Evolutionary conservation across 2,888 invertebrate genomes (phyloP).

Genomic region (Meghimatium bilineatum): DNA sequence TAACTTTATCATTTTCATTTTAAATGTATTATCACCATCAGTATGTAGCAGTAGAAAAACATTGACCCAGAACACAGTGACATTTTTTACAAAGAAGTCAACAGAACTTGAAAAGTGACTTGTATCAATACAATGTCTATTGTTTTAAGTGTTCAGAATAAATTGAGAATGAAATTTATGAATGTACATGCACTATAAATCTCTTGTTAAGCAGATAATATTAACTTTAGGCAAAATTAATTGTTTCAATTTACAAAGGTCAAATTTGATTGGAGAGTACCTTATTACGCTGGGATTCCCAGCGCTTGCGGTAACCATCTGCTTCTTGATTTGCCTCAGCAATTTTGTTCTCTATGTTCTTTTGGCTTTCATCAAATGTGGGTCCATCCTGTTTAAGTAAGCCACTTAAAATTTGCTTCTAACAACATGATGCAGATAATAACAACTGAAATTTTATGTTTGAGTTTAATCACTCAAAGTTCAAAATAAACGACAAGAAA

Average conservation of each 20-base stretch:
- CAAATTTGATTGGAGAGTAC: constrained; percentile 3
- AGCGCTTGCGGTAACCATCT: constrained; percentile 38
- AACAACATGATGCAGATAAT: not conserved
- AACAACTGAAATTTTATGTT: not conserved
- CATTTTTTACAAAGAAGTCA: not conserved
- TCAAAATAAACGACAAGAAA: too few species aligned
- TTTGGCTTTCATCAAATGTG: constrained; percentile 21
- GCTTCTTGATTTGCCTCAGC: constrained; percentile 42
- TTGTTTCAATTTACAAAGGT: not conserved
- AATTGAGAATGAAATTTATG: not conserved
- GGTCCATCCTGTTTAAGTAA: not conserved
- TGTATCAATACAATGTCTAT: not conserved
- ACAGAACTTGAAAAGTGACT: not conserved
- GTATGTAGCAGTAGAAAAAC: too few species aligned
- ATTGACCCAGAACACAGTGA: too few species aligned
- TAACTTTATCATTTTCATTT: not conserved
- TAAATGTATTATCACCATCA: too few species aligned
- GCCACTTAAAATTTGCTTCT: not conserved
- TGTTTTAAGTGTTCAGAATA: not conserved
- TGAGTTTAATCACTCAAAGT: too few species aligned
- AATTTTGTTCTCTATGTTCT: constrained; percentile 42
- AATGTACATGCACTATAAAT: not conserved
- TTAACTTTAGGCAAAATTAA: not conserved
- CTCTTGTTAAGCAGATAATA: not conserved
- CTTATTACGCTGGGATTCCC: constrained; percentile 36